Conservation (phyloP, 2,888 invertebrate genomes). For the Caenorhabditis wallacei region DNA sequence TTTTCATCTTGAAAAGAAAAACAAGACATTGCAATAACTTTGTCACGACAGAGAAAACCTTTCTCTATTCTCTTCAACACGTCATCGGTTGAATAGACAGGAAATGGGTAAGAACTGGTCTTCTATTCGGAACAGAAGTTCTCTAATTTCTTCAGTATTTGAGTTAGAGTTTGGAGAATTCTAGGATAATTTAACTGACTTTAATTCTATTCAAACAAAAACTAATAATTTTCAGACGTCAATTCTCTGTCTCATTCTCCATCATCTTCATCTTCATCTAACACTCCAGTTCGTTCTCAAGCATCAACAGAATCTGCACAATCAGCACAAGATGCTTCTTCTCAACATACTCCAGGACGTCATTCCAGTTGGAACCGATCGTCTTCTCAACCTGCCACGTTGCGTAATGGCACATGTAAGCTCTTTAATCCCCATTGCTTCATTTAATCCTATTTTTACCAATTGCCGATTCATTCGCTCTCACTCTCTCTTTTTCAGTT, state of each 20-base stretch:
- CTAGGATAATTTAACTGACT: neutral
- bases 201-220: neutral
- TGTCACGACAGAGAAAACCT: constrained; percentile 5
- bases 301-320: constrained; percentile 32
- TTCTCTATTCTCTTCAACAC: constrained; percentile 9
- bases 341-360: constrained; percentile 1
- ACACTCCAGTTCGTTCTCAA: constrained; percentile 11
- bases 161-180: neutral
- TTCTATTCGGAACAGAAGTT: neutral
- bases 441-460: constrained; percentile 53
- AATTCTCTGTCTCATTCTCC: constrained; percentile 31
- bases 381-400: constrained; percentile 61
- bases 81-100: constrained; percentile 3
- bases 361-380: constrained; percentile 46
- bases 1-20: constrained; percentile 13
- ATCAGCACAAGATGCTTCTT: neutral
- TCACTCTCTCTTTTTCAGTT: constrained; percentile 46
- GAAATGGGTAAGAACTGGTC: constrained; percentile 35
- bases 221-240: constrained; percentile 29
- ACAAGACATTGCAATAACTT: constrained; percentile 28
- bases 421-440: constrained; percentile 30
- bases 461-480: constrained; percentile 35
- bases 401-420: constrained; percentile 54
- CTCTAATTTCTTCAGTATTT: neutral
- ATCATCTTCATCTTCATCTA: neutral